A percentile compares a stretch with the other conserved stretches of the same genome.
These are phyloP conservation scores for Lepidurus couesii DNA, from an alignment of 1,140 invertebrate genomes.

Conservation along the genomic window DNA sequence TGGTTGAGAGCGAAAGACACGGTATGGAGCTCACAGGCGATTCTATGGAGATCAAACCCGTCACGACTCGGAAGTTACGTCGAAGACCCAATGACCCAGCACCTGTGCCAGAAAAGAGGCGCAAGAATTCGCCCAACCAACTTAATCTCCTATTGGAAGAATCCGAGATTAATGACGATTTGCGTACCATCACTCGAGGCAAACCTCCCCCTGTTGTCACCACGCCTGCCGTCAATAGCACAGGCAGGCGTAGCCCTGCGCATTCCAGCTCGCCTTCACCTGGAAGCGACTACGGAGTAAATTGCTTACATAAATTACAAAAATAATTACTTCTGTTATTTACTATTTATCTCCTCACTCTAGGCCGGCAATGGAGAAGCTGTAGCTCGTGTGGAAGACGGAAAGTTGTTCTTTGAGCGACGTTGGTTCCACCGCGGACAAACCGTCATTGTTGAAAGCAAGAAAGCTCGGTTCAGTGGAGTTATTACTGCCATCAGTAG, in stretches of 20 bases:
- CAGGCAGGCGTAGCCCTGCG: background rate
- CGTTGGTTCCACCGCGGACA: slow-evolving; percentile 91
- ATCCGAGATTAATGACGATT: slow-evolving; percentile 78
- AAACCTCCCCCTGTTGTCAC: slow-evolving; percentile 38
- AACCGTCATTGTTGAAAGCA: slow-evolving; percentile 82
- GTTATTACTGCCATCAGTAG: slow-evolving; percentile 82
- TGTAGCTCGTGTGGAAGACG: slow-evolving; percentile 87
- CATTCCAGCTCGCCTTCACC: slow-evolving; percentile 25
- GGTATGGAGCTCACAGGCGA: slow-evolving; percentile 82
- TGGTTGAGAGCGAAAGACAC: slow-evolving; percentile 79
- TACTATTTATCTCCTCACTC: slow-evolving; percentile 40
- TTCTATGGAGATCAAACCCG: slow-evolving; percentile 64
- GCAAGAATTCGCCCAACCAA: slow-evolving; percentile 67
- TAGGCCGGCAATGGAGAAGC: slow-evolving; percentile 37
- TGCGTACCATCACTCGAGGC: slow-evolving; percentile 72
- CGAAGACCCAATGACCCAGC: slow-evolving; percentile 88
- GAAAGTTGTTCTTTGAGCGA: slow-evolving; percentile 86
- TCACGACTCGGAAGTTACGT: slow-evolving; percentile 76
- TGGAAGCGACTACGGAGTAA: background rate
- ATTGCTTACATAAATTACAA: background rate
- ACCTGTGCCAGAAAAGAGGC: slow-evolving; percentile 60
- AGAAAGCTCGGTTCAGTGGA: slow-evolving; percentile 73
- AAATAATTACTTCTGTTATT: background rate
- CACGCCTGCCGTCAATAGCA: slow-evolving; percentile 16
- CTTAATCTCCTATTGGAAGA: slow-evolving; percentile 82